Evolutionary conservation across 2,797 vertebrate species (phyloP).

Genomic region (Florisuga fusca): DNA sequence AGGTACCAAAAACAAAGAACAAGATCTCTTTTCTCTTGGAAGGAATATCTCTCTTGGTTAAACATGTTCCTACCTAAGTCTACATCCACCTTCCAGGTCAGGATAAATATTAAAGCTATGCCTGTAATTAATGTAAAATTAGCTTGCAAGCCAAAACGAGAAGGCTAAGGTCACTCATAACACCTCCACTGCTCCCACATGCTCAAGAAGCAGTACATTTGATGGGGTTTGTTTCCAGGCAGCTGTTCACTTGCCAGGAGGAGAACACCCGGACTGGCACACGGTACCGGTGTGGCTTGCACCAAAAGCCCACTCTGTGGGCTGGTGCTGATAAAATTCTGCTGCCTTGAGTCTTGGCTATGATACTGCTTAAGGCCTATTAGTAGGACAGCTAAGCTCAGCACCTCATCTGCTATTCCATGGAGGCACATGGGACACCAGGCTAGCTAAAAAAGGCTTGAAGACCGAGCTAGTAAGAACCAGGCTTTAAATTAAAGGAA

Average conservation of each 20-base stretch:
- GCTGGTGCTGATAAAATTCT: background rate
- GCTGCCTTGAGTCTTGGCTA: background rate
- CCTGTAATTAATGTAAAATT: slow-evolving; percentile 20
- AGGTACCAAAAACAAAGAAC: background rate
- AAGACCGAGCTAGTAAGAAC: background rate
- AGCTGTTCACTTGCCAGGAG: background rate
- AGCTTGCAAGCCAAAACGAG: background rate
- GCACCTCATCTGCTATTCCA: background rate
- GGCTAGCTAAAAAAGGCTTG: background rate
- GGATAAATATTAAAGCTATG: background rate
- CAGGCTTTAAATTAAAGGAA: background rate
- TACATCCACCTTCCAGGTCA: background rate
- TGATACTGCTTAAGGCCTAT: background rate
- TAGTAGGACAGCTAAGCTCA: background rate
- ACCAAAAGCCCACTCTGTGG: background rate
- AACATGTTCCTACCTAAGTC: background rate
- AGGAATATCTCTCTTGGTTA: background rate
- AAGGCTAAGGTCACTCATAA: background rate
- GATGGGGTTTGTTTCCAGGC: background rate
- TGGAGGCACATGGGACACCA: rapidly evolving
- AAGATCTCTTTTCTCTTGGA: background rate
- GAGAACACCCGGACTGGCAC: background rate
- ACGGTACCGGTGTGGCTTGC: background rate
- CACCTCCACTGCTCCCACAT: rapidly evolving
- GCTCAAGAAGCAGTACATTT: background rate